A percentile compares a stretch with the other conserved stretches of the same genome.
Evolutionary conservation across 2,797 vertebrate genomes (phyloP).

Genomic region (Sebastolobus alascanus): DNA sequence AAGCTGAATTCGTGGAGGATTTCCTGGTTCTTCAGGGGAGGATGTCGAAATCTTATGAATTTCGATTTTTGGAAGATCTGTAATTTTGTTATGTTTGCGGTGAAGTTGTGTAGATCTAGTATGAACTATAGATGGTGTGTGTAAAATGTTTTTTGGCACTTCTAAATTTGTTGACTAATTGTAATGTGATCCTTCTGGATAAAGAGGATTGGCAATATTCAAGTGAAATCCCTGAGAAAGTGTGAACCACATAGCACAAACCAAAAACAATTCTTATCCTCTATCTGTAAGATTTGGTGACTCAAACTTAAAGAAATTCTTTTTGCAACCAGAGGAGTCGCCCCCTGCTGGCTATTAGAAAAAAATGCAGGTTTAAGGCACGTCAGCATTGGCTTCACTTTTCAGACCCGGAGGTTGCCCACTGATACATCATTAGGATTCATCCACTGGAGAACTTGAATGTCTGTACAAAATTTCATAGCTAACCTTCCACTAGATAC

Average conservation of each 20-base stretch:
- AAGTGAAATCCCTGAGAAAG: not conserved
- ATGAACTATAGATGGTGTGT: not conserved
- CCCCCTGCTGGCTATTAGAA: not conserved
- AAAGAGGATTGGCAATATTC: not conserved
- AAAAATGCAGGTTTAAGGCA: not conserved
- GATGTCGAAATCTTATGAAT: constrained; percentile 40
- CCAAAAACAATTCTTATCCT: not conserved
- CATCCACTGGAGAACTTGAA: not conserved
- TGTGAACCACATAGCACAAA: not conserved
- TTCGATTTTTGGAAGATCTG: not conserved
- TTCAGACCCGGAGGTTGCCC: not conserved
- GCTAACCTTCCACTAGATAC: not conserved
- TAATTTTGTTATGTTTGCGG: not conserved
- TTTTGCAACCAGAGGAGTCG: not conserved
- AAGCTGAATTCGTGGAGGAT: not conserved
- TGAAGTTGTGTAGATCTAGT: not conserved
- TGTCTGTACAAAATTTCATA: not conserved
- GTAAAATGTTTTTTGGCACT: not conserved
- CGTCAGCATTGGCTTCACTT: not conserved
- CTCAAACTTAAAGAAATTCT: not conserved
- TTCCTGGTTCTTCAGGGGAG: constrained; percentile 9
- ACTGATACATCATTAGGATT: not conserved
- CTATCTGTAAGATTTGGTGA: no score
- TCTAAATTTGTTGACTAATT: not conserved
- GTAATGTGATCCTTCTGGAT: not conserved